phyloP scores from a whole-genome alignment of 2,888 invertebrate species.

The Phengaris arion region DNA sequence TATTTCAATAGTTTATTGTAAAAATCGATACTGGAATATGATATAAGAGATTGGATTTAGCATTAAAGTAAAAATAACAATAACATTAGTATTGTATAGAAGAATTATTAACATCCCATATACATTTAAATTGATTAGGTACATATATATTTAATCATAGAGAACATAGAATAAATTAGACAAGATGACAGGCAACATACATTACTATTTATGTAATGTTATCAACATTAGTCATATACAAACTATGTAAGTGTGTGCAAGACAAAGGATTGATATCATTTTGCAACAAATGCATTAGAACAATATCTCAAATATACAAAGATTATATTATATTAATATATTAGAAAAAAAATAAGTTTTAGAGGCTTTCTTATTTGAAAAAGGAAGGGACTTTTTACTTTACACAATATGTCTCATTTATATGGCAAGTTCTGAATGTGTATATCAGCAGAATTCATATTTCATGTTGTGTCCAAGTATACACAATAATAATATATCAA shows the following conservation, averaged over 20 bases:
- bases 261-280: not conserved
- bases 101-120: slow-evolving; percentile 69
- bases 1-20: slow-evolving; percentile 68
- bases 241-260: not conserved
- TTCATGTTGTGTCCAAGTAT: not conserved
- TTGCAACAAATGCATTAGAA: not conserved
- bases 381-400: not conserved
- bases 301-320: not conserved
- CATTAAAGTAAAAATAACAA: slow-evolving; percentile 56
- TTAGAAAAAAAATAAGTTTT: not conserved
- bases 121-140: slow-evolving; percentile 54
- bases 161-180: slow-evolving; percentile 18
- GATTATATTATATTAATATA: not conserved
- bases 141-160: slow-evolving; percentile 44
- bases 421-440: not conserved
- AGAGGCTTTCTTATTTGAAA: not conserved
- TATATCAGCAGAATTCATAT: not conserved
- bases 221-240: not conserved
- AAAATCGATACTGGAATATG: slow-evolving; percentile 74
- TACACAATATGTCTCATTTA: not conserved
- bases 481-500: not conserved
- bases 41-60: slow-evolving; percentile 63
- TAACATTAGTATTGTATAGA: slow-evolving; percentile 55
- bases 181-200: slow-evolving; percentile 20
- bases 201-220: no score